Evolutionary conservation across 2,797 vertebrate genomes (phyloP), one percentile per base, ranked within the genome.

Genomic region (Acipenser oxyrinchus): DNA sequence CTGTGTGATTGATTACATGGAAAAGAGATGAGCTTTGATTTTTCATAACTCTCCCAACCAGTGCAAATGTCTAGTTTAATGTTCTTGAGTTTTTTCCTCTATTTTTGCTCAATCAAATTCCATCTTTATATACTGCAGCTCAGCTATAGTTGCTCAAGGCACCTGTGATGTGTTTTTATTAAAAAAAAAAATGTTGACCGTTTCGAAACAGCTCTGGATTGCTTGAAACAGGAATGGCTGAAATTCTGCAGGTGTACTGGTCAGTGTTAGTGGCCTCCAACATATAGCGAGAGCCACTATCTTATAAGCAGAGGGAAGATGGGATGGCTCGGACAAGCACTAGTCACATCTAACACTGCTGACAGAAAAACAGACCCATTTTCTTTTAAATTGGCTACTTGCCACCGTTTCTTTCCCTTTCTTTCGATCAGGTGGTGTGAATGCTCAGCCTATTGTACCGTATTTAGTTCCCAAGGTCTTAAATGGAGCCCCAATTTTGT

Each of bases 1-100:
- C 23, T 37, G 23, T 37, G 23, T 37, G 23, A 37, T 37, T 37
- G 23, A 37, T 37, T 37, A 37, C 4, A 37, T 37, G 23, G 23
- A 71, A 72, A 78, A 79, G 72, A 73, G 78, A 79, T 74, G 70
- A 74, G 76, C 73, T 37, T 37, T 68, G 68, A 66, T 77, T 74
- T 80, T 76, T 74, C 13, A 15, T 10, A 13, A 3, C 60, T 72
- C 74, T 63, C 70, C 69, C 55, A 55, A 52, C 1, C 12, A 74
- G 76, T 72, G 64, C 71, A 9, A 10, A 61, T 23, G 58, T 67
- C 66, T 66, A 67, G 70, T 66, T 70, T 71, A 60, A 71, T 76
- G 75, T 74, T 75, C 70, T 71, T 74, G 72, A 80, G 79, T 67
- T 73, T 72, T 76, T 72, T 74, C 68, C 58, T 18, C 72, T 71